Evolutionary conservation across 2,113 vertebrate genomes (phyloP), one percentile per base, ranked within the genome.

Genomic region (Anseranas semipalmata): DNA sequence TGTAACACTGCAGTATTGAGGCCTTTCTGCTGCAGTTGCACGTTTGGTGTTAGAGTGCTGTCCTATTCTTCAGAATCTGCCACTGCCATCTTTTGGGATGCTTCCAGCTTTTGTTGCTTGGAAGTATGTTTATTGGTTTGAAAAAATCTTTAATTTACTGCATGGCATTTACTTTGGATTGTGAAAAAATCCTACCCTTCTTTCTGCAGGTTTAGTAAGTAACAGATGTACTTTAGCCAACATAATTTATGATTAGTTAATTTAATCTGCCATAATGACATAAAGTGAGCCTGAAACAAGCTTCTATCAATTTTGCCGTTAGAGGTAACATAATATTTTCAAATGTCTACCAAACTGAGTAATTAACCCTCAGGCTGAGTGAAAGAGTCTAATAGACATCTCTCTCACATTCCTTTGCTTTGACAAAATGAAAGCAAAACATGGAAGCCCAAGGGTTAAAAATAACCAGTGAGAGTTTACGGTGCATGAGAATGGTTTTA

Each of bases 301-400:
- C 86, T 95, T 94, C 90, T 96, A 97, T 97, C 96, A 96, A 88
- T 97, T 97, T 97, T 93, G 63, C 92, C 58, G 12, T 97, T 97
- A 90, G 93, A 97, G 84, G 88, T 96, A 98, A 96, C 93, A 96
- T 97, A 97, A 95, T 96, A 97, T 98, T 97, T 98, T 96, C 77
- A 97, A 95, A 97, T 92, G 87, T 93, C 96, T 97, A 96, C 86
- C 85, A 97, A 97, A 95, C 90, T 73, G 93, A 96, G 39, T 96
- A 93, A 97, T 97, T 97, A 98, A 97, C 87, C 89, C 93, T 84
- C 39, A 14, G 96, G 90, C 89, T 81, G 91, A 96, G 85, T 65
- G 84, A 96, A 95, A 78, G 52, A 96, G 53, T 90, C 62, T 94
- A 93, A 85, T 11, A 92, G 67, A 80, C 71, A 78, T 82, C 67